A percentile compares a stretch with the other conserved stretches of the same genome.
These are phyloP conservation scores for Clarias pachynema DNA, from an alignment of 2,797 vertebrate species.

Conservation along the genomic window DNA sequence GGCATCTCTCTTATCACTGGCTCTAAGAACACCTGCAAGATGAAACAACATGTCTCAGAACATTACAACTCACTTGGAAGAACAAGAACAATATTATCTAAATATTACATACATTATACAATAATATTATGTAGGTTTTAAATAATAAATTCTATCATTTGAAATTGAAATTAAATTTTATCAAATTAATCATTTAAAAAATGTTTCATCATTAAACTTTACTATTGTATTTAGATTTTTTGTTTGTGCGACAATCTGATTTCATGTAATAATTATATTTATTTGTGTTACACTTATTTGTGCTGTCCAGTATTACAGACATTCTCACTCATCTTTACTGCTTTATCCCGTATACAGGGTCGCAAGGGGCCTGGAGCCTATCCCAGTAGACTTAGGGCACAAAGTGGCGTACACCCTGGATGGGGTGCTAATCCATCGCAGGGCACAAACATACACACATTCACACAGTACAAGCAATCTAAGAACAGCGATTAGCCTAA, in stretches of 20 bases:
- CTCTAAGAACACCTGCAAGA: slow-evolving; percentile 23
- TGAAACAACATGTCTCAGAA: background rate
- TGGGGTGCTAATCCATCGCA: too few relatives aligned
- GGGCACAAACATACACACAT: too few relatives aligned
- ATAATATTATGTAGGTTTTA: background rate
- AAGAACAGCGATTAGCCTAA: too few relatives aligned
- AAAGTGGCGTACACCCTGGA: too few relatives aligned
- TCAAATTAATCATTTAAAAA: background rate
- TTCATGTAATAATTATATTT: background rate
- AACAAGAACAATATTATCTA: too few relatives aligned
- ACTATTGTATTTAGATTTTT: background rate
- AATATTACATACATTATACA: too few relatives aligned
- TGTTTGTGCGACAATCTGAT: background rate
- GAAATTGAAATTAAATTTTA: background rate
- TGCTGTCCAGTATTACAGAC: background rate
- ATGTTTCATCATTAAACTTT: background rate
- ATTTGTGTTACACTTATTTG: background rate
- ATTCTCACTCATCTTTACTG: too few relatives aligned
- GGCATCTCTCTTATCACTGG: background rate
- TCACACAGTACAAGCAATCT: too few relatives aligned
- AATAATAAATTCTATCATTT: background rate
- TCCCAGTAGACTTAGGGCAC: too few relatives aligned
- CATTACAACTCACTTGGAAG: background rate
- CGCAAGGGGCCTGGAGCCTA: too few relatives aligned
- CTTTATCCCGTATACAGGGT: too few relatives aligned